These are phyloP conservation scores for Drosophila multiciliata DNA, from an alignment of 2,888 invertebrate genomes.

Conservation along the genomic window DNA sequence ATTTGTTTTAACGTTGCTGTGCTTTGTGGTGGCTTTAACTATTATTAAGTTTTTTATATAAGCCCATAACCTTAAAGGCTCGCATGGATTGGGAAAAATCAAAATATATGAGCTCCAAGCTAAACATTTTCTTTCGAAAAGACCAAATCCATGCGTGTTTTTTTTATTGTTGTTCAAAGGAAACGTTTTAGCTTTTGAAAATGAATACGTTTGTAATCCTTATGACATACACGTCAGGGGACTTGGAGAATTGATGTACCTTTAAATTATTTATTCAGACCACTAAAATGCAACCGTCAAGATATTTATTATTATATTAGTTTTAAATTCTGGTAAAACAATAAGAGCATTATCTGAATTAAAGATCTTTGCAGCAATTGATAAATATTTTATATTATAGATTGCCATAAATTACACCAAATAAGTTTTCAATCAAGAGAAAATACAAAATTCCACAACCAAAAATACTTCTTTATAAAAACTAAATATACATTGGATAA, in stretches of 20 bases:
- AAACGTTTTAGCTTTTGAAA: too few species aligned
- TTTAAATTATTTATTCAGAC: background rate
- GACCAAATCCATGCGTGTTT: background rate
- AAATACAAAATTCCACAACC: background rate
- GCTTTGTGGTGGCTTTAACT: background rate
- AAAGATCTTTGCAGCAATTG: too few species aligned
- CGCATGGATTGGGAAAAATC: background rate
- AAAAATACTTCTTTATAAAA: background rate
- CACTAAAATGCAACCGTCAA: background rate
- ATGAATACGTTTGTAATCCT: background rate
- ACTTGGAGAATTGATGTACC: background rate
- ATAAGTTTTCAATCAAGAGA: background rate
- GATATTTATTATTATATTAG: background rate
- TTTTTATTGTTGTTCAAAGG: background rate
- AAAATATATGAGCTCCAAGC: background rate
- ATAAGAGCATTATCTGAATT: too few species aligned
- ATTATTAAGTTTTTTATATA: background rate
- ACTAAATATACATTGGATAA: constrained; percentile 20
- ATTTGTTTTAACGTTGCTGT: background rate
- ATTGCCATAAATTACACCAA: too few species aligned
- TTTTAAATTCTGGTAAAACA: too few species aligned
- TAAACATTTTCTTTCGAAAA: background rate
- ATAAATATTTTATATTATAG: too few species aligned
- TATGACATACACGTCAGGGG: background rate
- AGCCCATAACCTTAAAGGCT: background rate